A percentile compares a stretch with the other conserved stretches of the same genome.
phyloP scores from a whole-genome alignment of 2,113 vertebrate species.

The Pygoscelis adeliae region DNA sequence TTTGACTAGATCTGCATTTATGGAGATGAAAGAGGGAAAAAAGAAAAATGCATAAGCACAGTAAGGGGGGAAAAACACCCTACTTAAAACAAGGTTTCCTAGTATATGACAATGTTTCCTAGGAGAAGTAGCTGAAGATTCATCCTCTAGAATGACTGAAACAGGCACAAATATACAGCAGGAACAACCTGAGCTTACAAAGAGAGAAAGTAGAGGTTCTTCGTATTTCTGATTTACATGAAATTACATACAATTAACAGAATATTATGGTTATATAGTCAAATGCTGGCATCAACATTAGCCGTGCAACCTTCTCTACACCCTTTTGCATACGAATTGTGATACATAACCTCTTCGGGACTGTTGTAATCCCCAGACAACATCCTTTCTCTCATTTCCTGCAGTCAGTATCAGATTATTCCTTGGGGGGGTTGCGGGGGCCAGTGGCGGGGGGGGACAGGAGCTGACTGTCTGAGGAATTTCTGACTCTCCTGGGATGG shows the following conservation, averaged over 20 bases:
- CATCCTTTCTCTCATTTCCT: background rate
- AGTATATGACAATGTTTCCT: background rate
- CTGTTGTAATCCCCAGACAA: background rate
- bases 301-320: background rate
- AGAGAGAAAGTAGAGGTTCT: background rate
- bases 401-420: background rate
- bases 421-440: accelerated
- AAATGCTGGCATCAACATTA: background rate
- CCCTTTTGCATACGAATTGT: background rate
- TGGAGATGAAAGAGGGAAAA: background rate
- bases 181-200: background rate
- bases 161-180: background rate
- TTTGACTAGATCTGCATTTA: background rate
- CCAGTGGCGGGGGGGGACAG: background rate
- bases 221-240: background rate
- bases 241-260: background rate
- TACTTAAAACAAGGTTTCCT: background rate
- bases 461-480: background rate
- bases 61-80: background rate
- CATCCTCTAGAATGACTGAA: background rate
- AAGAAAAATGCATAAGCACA: background rate
- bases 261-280: background rate
- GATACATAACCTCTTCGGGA: background rate
- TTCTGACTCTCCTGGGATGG: background rate
- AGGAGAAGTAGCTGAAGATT: background rate